phyloP scores from a whole-genome alignment of 2,113 vertebrate species.

The Melanerpes formicivorus region DNA sequence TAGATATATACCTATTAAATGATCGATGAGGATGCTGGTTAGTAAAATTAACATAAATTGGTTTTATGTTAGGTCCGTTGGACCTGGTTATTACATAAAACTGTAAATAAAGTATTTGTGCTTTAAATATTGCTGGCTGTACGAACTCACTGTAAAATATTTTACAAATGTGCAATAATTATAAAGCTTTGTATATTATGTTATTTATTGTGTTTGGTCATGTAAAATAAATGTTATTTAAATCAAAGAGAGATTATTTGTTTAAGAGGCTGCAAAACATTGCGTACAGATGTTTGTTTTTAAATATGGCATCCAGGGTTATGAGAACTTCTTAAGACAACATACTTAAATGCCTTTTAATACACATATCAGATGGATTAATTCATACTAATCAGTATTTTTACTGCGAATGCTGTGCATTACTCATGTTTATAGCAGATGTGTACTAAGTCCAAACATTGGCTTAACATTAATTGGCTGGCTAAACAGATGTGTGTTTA shows the following conservation, averaged over 20 bases:
- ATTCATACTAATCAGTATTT: constrained; percentile 83
- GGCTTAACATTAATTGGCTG: constrained; percentile 82
- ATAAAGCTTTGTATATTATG: constrained; percentile 97
- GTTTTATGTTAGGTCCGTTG: constrained; percentile 89
- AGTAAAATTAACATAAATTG: constrained; percentile 86
- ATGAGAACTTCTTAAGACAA: constrained; percentile 82
- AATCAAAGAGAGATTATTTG: constrained; percentile 83
- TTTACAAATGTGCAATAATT: constrained; percentile 99
- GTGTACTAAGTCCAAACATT: constrained; percentile 77
- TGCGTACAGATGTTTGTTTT: constrained; percentile 77
- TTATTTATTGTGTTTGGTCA: constrained; percentile 99
- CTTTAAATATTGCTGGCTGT: constrained; percentile 98
- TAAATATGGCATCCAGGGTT: constrained; percentile 76
- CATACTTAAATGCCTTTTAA: constrained; percentile 80
- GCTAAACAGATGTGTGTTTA: constrained; percentile 78
- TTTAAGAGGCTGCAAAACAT: constrained; percentile 77
- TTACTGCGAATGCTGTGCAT: constrained; percentile 78
- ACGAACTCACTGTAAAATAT: constrained; percentile 97
- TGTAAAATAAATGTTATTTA: constrained; percentile 99
- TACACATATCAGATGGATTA: constrained; percentile 80
- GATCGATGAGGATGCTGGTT: constrained; percentile 86
- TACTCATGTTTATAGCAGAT: constrained; percentile 84
- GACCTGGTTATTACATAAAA: constrained; percentile 91
- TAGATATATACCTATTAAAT: constrained; percentile 70
- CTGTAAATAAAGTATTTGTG: constrained; percentile 96